Conservation (phyloP, 30 jellyfish, hydroid and myxozoan species). For the Turritopsis dohrnii region DNA sequence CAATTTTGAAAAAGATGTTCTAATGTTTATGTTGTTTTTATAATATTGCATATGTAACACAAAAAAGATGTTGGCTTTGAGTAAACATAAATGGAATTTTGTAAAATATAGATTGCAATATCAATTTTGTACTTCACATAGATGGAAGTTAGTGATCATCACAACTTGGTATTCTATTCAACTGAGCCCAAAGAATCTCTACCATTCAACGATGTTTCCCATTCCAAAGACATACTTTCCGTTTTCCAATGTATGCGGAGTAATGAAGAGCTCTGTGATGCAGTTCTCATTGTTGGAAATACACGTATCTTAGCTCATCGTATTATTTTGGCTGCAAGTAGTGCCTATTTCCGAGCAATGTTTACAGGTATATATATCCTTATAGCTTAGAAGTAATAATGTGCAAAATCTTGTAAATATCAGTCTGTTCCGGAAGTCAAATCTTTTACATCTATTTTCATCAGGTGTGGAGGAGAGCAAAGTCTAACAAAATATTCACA, state of each 20-base stretch:
- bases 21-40: too few species aligned
- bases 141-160: neutral
- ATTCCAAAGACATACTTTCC: conserved; percentile 67
- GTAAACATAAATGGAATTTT: too few species aligned
- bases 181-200: neutral
- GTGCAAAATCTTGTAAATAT: too few species aligned
- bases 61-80: too few species aligned
- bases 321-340: conserved; percentile 79
- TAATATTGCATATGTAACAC: too few species aligned
- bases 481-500: too few species aligned
- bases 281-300: conserved; percentile 50
- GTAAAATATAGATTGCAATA: too few species aligned
- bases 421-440: too few species aligned
- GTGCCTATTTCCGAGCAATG: conserved; percentile 96
- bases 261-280: conserved; percentile 88
- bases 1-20: too few species aligned
- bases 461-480: too few species aligned
- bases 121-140: neutral
- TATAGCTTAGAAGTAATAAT: too few species aligned
- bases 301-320: conserved; percentile 59
- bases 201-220: conserved; percentile 69
- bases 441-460: too few species aligned
- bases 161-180: neutral
- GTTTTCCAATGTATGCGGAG: conserved; percentile 62
- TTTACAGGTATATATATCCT: conserved; percentile 86